Percentiles rank a stretch among this genome's conserved stretches.
These are phyloP conservation scores for Pinctada fucata DNA, from an alignment of 2,888 invertebrate genomes.

Conservation along the genomic window DNA sequence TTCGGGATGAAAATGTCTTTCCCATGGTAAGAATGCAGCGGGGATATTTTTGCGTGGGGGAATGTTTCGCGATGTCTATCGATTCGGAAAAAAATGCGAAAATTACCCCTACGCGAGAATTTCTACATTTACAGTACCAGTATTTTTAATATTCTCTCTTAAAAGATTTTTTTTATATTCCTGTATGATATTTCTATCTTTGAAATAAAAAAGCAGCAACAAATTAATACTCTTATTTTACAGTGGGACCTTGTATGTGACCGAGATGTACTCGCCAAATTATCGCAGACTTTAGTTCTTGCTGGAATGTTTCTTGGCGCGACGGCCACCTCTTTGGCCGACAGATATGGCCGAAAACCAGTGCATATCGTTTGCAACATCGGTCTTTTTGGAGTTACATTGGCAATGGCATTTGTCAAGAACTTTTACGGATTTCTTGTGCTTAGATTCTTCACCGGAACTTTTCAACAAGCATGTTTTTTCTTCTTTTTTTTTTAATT, in stretches of 20 bases:
- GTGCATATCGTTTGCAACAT: constrained; percentile 17
- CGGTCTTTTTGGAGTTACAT: constrained; percentile 11
- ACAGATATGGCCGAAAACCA: constrained; percentile 24
- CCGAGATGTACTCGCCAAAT: neutral
- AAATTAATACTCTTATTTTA: neutral
- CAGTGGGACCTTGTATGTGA: constrained; percentile 25
- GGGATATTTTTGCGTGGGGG: too few species aligned
- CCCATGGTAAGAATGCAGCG: too few species aligned
- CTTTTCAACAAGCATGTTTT: constrained; percentile 14
- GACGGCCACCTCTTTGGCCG: constrained; percentile 7
- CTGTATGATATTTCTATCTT: too few species aligned
- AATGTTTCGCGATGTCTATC: too few species aligned
- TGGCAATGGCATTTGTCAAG: constrained; percentile 18
- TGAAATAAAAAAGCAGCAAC: too few species aligned
- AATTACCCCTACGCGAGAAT: too few species aligned
- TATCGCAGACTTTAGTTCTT: constrained; percentile 13
- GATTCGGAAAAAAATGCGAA: too few species aligned
- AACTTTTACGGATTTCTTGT: neutral
- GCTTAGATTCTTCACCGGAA: constrained; percentile 16
- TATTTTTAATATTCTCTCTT: too few species aligned
- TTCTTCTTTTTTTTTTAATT: too few species aligned
- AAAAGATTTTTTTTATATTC: too few species aligned
- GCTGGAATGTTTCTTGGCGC: constrained; percentile 21
- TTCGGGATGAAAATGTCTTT: too few species aligned
- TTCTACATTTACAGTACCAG: too few species aligned